Conservation (phyloP, 2,888 invertebrate genomes). For the Asteroscopus sphinx region DNA sequence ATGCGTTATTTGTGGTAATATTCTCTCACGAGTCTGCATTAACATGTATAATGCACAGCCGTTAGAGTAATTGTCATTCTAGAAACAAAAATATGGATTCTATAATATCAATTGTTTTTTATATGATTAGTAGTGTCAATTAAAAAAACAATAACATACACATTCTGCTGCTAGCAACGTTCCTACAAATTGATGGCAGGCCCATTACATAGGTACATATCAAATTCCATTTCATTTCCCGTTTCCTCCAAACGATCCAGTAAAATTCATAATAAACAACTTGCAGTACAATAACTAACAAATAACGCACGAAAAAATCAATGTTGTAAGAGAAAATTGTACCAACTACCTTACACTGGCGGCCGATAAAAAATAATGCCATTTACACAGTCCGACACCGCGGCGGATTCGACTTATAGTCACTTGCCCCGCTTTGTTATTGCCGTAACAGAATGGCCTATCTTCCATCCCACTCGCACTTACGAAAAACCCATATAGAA, state of each 20-base stretch:
- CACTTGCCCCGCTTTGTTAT: conserved; percentile 78
- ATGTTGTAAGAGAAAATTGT: conserved; percentile 68
- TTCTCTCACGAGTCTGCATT: too few relatives aligned
- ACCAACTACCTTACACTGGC: conserved; percentile 63
- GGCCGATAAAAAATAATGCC: conserved; percentile 75
- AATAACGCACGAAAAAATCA: conserved; percentile 60
- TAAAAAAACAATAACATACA: too few relatives aligned
- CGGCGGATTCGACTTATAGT: conserved; percentile 76
- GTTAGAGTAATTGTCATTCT: too few relatives aligned
- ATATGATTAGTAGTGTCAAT: too few relatives aligned
- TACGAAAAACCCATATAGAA: conserved; percentile 74
- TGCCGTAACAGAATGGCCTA: conserved; percentile 80
- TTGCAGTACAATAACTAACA: conserved; percentile 47
- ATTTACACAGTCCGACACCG: conserved; percentile 71
- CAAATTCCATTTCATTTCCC: conserved; percentile 32
- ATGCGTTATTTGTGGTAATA: too few relatives aligned
- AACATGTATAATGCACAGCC: too few relatives aligned
- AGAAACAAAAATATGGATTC: too few relatives aligned
- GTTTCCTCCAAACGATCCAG: conserved; percentile 18
- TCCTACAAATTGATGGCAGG: not conserved
- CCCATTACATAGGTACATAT: conserved; percentile 7
- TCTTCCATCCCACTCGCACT: conserved; percentile 70
- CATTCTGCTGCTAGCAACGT: not conserved
- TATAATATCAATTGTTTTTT: too few relatives aligned
- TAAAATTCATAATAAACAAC: conserved; percentile 52